phyloP scores from a whole-genome alignment of 2,888 invertebrate genomes.

The Pseudococcus viburni region DNA sequence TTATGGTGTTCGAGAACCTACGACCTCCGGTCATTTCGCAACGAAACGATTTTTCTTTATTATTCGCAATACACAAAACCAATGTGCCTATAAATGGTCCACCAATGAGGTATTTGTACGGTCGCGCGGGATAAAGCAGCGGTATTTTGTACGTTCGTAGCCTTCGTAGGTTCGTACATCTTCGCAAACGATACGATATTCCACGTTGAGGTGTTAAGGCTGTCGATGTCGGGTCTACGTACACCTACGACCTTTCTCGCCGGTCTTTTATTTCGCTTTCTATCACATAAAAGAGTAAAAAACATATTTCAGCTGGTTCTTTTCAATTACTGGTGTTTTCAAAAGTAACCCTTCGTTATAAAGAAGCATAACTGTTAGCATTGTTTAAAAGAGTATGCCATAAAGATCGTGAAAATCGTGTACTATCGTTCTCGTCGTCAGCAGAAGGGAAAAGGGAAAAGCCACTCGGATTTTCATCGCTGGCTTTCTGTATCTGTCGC shows the following conservation, averaged over 20 bases:
- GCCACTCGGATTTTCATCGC: slow-evolving; percentile 13
- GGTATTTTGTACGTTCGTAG: background rate
- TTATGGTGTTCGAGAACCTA: too few relatives aligned
- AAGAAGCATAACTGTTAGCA: slow-evolving; percentile 25
- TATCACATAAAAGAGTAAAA: background rate
- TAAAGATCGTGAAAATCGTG: slow-evolving; percentile 28
- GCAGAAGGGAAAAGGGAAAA: background rate
- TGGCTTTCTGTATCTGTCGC: slow-evolving; percentile 7
- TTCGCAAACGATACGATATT: background rate
- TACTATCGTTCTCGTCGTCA: background rate
- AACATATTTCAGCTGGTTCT: slow-evolving; percentile 15
- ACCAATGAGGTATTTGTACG: too few relatives aligned
- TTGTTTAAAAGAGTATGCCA: slow-evolving; percentile 24
- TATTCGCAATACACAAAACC: too few relatives aligned
- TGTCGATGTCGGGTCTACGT: slow-evolving; percentile 1
- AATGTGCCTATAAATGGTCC: too few relatives aligned
- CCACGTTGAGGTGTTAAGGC: background rate
- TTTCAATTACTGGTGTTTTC: slow-evolving; percentile 53
- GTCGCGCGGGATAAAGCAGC: too few relatives aligned
- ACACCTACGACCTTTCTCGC: background rate
- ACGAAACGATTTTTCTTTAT: too few relatives aligned
- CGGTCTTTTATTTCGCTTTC: slow-evolving; percentile 4
- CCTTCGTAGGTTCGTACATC: too few relatives aligned
- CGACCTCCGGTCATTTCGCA: too few relatives aligned
- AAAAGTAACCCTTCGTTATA: slow-evolving; percentile 32